Evolutionary conservation across 2,888 invertebrate species (phyloP), one percentile per base, ranked within the genome.

Genomic region (Xylota segnis): DNA sequence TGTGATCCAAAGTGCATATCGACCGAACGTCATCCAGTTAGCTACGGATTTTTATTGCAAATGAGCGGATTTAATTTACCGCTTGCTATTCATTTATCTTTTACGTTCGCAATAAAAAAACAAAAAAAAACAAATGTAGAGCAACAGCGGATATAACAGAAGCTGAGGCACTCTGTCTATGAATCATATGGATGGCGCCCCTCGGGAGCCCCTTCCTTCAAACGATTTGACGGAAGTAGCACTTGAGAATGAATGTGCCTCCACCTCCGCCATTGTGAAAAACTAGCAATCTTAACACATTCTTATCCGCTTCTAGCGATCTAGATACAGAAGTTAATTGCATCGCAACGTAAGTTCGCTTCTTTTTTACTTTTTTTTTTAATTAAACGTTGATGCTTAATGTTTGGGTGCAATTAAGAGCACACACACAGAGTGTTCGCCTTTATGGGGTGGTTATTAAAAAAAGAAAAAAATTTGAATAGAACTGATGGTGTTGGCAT

Each of bases 141-240:
- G 37, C 68, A 72, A 9, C 34, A 58, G 47, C 16, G 37, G 47
- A 76, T 66, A 47, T 45, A 45, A 34, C 34, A 54, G 32, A 40
- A 56, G 47, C 34, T 43, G 32, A 40, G 45, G 47, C 75, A 45
- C 27, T 27, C 37, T n/a, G 63, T 10, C 52, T 54, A 45, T 45
- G 45, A 63, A 27, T 74, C 32, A 34, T 65, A 45, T 10, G 10
- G 10, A 37, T 27, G 7, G 12, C n/a, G 6, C 23, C 34, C 14
- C 40, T 58, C 40, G 56, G 47, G 56, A 23, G 32, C 78, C 63
- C 27, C 54, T 66, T 81, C 50, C 23, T 12, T 74, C 50, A 43
- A 52, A 66, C 50, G 23, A 68, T 63, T 83, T 72, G 83, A 72
- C 72, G 78, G 78, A 83, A 83, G 61, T 83, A 54, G 66, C 52